Conservation (phyloP, 2,797 vertebrate species). For the Silurus aristotelis region DNA sequence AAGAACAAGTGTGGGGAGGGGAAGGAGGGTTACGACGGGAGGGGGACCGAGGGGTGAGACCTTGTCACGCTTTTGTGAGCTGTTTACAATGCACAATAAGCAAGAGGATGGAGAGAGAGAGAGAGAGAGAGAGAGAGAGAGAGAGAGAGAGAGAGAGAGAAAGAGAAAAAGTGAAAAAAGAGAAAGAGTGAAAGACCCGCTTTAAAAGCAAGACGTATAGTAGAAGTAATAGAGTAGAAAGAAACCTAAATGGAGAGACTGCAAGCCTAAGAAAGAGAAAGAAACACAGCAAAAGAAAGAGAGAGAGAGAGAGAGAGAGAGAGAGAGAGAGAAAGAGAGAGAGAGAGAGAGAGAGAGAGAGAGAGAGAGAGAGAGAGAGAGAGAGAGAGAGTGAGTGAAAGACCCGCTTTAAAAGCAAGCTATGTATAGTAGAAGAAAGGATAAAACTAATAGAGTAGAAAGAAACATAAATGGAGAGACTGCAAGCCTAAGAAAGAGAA, state of each 20-base stretch:
- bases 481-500: constrained; percentile 36
- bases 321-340: constrained; percentile 54
- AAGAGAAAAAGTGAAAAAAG: too few species aligned
- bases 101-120: constrained; percentile 57
- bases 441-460: constrained; percentile 2
- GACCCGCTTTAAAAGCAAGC: not conserved
- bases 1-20: constrained; percentile 75
- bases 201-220: not conserved
- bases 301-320: constrained; percentile 53
- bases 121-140: constrained; percentile 59
- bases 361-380: not conserved
- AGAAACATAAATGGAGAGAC: constrained; percentile 33
- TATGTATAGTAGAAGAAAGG: not conserved
- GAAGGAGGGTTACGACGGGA: constrained; percentile 67
- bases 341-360: constrained; percentile 18
- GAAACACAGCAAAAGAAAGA: constrained; percentile 37
- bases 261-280: constrained; percentile 36
- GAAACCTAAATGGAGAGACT: constrained; percentile 33
- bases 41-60: constrained; percentile 85
- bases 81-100: constrained; percentile 78
- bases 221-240: constrained; percentile 1
- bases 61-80: constrained; percentile 87
- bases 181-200: not conserved
- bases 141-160: constrained; percentile 30
- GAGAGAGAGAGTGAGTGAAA: not conserved